These are phyloP conservation scores for Acanthaster planci DNA, from an alignment of 35 echinoderm and acorn worm genomes.

Conservation along the genomic window DNA sequence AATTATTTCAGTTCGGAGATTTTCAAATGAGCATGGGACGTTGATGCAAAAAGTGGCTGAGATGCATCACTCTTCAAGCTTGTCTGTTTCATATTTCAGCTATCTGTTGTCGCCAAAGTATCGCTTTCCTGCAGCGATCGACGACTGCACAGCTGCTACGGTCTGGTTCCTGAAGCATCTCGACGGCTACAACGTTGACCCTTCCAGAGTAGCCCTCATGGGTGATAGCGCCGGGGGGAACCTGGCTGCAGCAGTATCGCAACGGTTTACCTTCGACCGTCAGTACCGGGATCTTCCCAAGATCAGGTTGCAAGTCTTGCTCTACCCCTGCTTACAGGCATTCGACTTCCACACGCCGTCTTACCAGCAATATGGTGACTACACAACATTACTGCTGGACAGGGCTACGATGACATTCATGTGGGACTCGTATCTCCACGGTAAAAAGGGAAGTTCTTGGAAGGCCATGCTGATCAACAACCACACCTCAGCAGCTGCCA, in stretches of 20 bases:
- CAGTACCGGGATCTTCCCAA: constrained; percentile 6
- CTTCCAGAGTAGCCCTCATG: constrained; percentile 3
- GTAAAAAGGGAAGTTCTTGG: neutral
- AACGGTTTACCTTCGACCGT: constrained; percentile 21
- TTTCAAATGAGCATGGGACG: neutral
- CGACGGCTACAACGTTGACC: constrained; percentile 19
- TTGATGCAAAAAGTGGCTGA: neutral
- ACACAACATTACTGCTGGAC: neutral
- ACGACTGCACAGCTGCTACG: constrained; percentile 41
- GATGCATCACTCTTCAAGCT: neutral
- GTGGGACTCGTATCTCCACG: neutral
- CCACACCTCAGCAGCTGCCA: constrained; percentile 7
- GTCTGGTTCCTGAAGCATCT: constrained; percentile 4
- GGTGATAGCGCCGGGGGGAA: constrained; percentile 54
- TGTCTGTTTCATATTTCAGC: neutral
- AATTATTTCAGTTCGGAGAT: neutral
- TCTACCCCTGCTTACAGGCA: constrained; percentile 44
- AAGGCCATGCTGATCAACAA: constrained; percentile 10
- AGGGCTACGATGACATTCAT: neutral
- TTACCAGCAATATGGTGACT: constrained; percentile 43
- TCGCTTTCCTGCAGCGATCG: constrained; percentile 33
- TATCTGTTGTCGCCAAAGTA: constrained; percentile 42
- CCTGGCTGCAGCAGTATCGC: constrained; percentile 32
- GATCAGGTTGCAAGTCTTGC: constrained; percentile 8
- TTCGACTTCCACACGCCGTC: constrained; percentile 51